Base-by-base conservation (phyloP, 2,797 vertebrate genomes). In the Merluccius polli region DNA sequence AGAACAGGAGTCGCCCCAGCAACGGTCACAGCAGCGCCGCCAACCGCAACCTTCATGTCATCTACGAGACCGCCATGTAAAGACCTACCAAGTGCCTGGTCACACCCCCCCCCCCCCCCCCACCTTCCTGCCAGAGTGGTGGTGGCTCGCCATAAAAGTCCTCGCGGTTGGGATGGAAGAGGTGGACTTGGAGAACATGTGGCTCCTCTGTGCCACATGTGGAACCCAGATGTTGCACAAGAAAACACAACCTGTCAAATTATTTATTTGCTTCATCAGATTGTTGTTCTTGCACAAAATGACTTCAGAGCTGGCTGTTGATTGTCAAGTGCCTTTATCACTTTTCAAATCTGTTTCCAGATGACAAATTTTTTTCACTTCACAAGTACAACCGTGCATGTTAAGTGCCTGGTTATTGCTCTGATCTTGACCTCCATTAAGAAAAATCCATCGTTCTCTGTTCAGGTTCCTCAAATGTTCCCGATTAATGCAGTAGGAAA, bases 1-100 rank as follows among this genome's bases (percentile, higher is more conserved):
- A 48, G 15, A 48, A 48, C 44, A 48, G 4, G 44, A 48, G 44
- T 48, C 44, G 80, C 81, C 48, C 48, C 48, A 6, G 18, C 21
- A 59, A 10, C 48, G 18, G 5, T 9, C 44, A 48, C 16, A 4
- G 16, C 44, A n/a, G 48, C 5, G 1, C 21, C 48, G 1, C 48
- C 48, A 59, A 59, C 48, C 15, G 18, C 0, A 59, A 59, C 48
- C 48, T 59, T n/a, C n/a, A n/a, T 18, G 48, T 59, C 15, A 9
- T 59, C 48, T 15, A n/a, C 8, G 48, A 59, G 48, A 59, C 21
- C 1, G 7, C 48, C 21, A 59, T 59, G 48, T 59, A 59, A 59
- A 59, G 15, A n/a, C 33, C 33, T 35, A 35, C 33, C 33, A 35
- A 8, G 33, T 35, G 33, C 33, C 33, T 35, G 33, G 3, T 3